Evolutionary conservation across 2,888 invertebrate species (phyloP).

Genomic region (Tipula confusa): DNA sequence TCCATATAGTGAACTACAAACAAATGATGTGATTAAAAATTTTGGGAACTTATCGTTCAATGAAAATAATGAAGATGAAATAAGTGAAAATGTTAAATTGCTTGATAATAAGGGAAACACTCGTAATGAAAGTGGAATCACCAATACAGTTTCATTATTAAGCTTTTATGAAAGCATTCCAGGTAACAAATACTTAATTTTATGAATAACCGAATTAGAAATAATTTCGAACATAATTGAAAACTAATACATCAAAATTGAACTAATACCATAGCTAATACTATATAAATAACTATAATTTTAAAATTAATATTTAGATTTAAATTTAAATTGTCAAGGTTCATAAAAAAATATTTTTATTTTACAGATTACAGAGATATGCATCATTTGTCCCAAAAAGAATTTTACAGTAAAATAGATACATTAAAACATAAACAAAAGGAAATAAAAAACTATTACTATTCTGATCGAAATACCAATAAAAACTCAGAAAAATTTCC

Average conservation of each 20-base stretch:
- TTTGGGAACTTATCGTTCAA: slow-evolving; percentile 48
- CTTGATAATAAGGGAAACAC: slow-evolving; percentile 41
- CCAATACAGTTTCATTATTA: slow-evolving; percentile 58
- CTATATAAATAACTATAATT: too few relatives aligned
- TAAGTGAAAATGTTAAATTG: slow-evolving; percentile 38
- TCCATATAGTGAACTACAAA: slow-evolving; percentile 44
- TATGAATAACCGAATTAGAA: too few relatives aligned
- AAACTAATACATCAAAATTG: too few relatives aligned
- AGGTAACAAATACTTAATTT: too few relatives aligned
- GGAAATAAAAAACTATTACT: slow-evolving; percentile 42
- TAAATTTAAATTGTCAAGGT: too few relatives aligned
- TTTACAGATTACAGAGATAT: slow-evolving; percentile 65
- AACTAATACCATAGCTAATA: too few relatives aligned
- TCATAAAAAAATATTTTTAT: too few relatives aligned
- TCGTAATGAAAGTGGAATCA: neutral
- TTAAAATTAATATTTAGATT: too few relatives aligned
- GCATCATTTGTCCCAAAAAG: slow-evolving; percentile 67
- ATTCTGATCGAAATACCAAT: neutral
- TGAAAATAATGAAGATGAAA: slow-evolving; percentile 47
- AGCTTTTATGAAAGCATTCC: slow-evolving; percentile 76
- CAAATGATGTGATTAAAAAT: slow-evolving; percentile 40
- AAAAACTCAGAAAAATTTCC: slow-evolving; percentile 26
- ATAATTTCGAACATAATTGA: too few relatives aligned
- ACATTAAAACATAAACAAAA: slow-evolving; percentile 62
- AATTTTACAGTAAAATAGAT: slow-evolving; percentile 69